These are phyloP conservation scores for Papilio gigon DNA, from an alignment of 2,888 invertebrate species.

Conservation along the genomic window DNA sequence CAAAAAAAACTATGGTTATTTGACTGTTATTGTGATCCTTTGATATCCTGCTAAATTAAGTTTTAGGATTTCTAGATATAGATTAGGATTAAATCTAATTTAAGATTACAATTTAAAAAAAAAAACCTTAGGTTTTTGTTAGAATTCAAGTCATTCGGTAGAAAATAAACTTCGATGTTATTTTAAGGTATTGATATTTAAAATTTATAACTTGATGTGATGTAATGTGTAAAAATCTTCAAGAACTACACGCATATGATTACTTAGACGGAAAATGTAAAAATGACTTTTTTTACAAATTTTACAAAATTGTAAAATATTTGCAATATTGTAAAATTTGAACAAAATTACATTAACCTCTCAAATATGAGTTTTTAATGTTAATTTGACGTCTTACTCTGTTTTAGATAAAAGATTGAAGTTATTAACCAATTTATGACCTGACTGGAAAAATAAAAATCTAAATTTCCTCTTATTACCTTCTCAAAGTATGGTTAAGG, in stretches of 20 bases:
- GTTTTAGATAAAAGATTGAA: no score
- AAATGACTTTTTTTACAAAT: neutral
- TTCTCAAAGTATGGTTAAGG: no score
- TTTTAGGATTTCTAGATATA: neutral
- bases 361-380: no score
- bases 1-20: neutral
- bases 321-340: no score
- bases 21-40: neutral
- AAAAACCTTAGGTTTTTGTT: no score
- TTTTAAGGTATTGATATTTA: neutral
- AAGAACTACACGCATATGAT: neutral
- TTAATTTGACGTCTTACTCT: no score
- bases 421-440: no score
- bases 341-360: no score
- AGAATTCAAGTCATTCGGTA: neutral
- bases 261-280: neutral
- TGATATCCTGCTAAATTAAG: neutral
- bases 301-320: no score
- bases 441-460: no score
- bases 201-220: conserved; percentile 1
- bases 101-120: neutral
- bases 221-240: neutral
- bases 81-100: neutral
- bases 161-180: neutral
- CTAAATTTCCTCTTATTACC: no score